Base-by-base conservation (phyloP, 30 jellyfish, hydroid and myxozoan genomes). In the Turritopsis dohrnii region DNA sequence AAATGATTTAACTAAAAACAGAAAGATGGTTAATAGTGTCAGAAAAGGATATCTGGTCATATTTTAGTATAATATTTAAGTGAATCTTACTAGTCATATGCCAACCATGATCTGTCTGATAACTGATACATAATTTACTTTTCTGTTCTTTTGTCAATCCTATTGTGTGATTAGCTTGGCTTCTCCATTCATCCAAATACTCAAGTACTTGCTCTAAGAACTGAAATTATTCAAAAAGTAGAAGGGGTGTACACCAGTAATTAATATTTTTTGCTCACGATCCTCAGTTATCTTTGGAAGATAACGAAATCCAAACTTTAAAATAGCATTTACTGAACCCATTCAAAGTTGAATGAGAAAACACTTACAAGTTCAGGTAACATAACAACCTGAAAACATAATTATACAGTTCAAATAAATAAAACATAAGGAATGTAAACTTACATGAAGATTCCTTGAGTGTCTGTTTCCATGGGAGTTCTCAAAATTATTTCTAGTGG, bases 401-500 rank as follows among this genome's bases (percentile, higher is more conserved):
- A n/a, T n/a, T 66, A 66, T 26, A 21, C 76, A 66, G 76, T 66
- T 66, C 27, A 8, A 21, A 66, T 66, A 3, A 66, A 66, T 66
- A 66, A 17, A 21, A 8, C 27, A 66, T 21, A 66, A 21, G 29
- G 76, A 66, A 66, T 53, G 53, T 28, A 76, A 52, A 41, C 60
- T 41, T 76, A 76, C 84, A 52, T 28, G 65, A 23, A 76, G 53
- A n/a, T 29, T 76, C 28, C 75, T 76, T 25, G 84, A 28, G 72
- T 76, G 41, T 76, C 29, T 52, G 69, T 76, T 76, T 29, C 76
- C 65, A 76, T 76, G 84, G 41, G 84, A 76, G 53, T 76, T 76
- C 53, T 76, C 84, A 28, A 76, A 52, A 54, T 76, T 76, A 76
- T 76, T 76, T 76, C 84, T 76, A 19, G 84, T 76, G 28, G 84